Evolutionary conservation across 2,888 invertebrate species (phyloP), one percentile per base, ranked within the genome.

Genomic region (Melitaea athalia): DNA sequence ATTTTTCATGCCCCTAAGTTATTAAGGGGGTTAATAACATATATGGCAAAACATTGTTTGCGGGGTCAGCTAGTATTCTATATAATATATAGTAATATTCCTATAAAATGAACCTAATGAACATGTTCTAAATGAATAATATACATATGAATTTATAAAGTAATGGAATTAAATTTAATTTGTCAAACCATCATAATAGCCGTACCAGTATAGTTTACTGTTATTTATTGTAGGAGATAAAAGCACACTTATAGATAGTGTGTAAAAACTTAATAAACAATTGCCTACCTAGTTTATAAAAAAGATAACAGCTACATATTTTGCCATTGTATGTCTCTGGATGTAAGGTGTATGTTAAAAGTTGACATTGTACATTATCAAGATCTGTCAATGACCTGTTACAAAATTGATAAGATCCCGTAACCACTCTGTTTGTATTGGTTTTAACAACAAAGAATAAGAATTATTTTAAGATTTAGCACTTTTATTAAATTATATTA

Each of bases 331-430:
- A 43, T 57, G 38, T 38, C 43, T 11, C 42, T 52, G 42, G 61
- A 61, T 43, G 57, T 63, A 68, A 68, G 61, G 64, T 70, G 50
- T 63, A 42, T 67, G 70, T 61, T 57, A 59, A 68, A 62, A 62
- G 53, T 66, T 70, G 63, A 64, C 55, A 65, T 63, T 68, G 61
- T 55, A 55, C 59, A 70, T 67, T 68, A 70, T 72, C 69, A 68
- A 70, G 67, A 74, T 73, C 68, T 74, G 75, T 76, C 76, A 74
- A 73, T 75, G 75, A 75, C 71, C 75, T 73, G 64, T 74, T 75
- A 71, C 70, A 68, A 69, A 71, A 74, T 66, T 71, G 75, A 73
- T 75, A 76, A 75, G 72, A 71, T 75, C 71, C 64, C 50, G 38
- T 60, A 63, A 57, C 17, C n/a, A 60, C 60, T 60, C 45, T 62